A percentile compares a stretch with the other conserved stretches of the same genome.
Evolutionary conservation across 1,140 invertebrate species (phyloP).

Genomic region (Polyergus mexicanus): DNA sequence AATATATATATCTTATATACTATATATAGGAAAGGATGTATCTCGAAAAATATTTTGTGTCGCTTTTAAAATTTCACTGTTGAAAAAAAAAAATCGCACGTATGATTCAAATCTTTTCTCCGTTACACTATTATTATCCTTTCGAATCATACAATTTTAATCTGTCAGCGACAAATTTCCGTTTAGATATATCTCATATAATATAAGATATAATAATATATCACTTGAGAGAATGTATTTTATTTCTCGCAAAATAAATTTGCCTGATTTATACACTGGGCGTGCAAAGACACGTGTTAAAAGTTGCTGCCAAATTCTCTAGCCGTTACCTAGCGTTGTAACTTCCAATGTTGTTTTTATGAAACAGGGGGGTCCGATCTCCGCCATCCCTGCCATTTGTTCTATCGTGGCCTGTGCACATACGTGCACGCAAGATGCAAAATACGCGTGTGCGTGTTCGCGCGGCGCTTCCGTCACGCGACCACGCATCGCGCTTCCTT

Average conservation of each 20-base stretch:
- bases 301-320: conserved; percentile 28
- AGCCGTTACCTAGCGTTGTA: conserved; percentile 26
- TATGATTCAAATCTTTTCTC: not conserved
- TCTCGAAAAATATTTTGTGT: no score
- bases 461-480: conserved; percentile 72
- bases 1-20: no score
- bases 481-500: conserved; percentile 57
- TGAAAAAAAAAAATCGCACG: not conserved
- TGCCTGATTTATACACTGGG: not conserved
- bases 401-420: not conserved
- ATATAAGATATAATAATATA: no score
- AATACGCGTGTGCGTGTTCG: conserved; percentile 65
- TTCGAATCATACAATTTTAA: not conserved
- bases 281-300: conserved; percentile 17
- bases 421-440: conserved; percentile 63
- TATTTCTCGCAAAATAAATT: not conserved
- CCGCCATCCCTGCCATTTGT: not conserved
- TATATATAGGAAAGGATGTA: no score
- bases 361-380: not conserved
- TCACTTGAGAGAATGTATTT: not conserved
- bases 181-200: not conserved
- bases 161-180: not conserved
- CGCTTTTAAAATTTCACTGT: no score
- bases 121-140: not conserved
- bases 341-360: conserved; percentile 16